Evolutionary conservation across 2,888 invertebrate genomes (phyloP).

Genomic region (Asteroscopus sphinx): DNA sequence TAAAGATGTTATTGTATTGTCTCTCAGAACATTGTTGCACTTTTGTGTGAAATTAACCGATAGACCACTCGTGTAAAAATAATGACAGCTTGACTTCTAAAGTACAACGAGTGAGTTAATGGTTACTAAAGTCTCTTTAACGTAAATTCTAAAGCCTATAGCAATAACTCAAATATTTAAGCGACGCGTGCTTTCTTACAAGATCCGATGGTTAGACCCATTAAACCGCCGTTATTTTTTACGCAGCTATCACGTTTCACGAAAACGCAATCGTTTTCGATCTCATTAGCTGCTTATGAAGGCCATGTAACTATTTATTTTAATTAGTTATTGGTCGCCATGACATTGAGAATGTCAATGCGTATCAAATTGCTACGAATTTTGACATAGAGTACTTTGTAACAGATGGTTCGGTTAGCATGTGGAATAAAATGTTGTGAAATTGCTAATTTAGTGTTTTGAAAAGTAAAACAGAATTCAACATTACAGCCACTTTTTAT

Average conservation of each 20-base stretch:
- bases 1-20: too few species aligned
- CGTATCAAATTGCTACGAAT: conserved; percentile 45
- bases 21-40: too few species aligned
- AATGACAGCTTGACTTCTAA: too few species aligned
- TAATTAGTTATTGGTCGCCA: conserved; percentile 59
- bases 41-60: too few species aligned
- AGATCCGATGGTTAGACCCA: conserved; percentile 33
- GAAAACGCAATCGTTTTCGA: conserved; percentile 55
- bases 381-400: conserved; percentile 57
- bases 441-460: not conserved
- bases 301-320: conserved; percentile 53
- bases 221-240: conserved; percentile 47
- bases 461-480: too few species aligned
- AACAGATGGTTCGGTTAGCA: conserved; percentile 1
- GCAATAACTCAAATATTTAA: conserved; percentile 40
- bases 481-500: too few species aligned
- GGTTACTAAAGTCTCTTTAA: too few species aligned
- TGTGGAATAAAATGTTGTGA: not conserved
- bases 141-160: conserved; percentile 4
- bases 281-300: conserved; percentile 56
- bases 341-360: conserved; percentile 62
- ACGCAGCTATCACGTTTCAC: conserved; percentile 56
- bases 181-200: conserved; percentile 31
- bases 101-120: too few species aligned
- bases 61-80: too few species aligned